Percentiles rank a stretch among this genome's conserved stretches.
Evolutionary conservation across 2,797 vertebrate genomes (phyloP).

Genomic region (Spinus olivaceus): DNA sequence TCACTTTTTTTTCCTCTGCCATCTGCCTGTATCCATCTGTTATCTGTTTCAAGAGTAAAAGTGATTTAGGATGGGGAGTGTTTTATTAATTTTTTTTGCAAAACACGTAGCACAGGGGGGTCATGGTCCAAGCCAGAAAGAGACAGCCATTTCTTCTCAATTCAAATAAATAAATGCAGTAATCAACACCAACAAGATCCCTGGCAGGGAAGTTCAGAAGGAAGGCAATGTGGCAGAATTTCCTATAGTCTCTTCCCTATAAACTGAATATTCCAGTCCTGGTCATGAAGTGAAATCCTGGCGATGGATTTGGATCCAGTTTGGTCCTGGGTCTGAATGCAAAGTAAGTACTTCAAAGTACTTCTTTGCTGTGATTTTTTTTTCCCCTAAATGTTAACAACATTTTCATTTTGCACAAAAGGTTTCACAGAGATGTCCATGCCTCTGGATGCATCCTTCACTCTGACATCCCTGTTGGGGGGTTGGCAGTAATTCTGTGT

Average conservation of each 20-base stretch:
- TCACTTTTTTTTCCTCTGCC: neutral
- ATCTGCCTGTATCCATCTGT: slow-evolving; percentile 57
- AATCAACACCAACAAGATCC: neutral
- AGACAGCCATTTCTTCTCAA: neutral
- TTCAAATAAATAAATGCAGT: neutral
- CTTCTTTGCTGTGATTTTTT: neutral
- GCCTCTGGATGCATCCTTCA: neutral
- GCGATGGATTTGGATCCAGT: neutral
- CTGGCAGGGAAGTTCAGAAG: neutral
- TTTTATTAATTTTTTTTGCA: neutral
- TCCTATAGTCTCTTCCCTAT: neutral
- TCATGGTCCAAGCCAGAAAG: neutral
- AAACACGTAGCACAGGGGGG: neutral
- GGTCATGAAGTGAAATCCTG: neutral
- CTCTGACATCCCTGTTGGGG: neutral
- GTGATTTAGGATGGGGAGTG: neutral
- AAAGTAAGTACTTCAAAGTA: neutral
- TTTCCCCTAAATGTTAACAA: neutral
- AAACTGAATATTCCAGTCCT: neutral
- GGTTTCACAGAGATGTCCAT: neutral
- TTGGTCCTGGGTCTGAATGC: neutral
- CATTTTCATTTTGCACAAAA: neutral
- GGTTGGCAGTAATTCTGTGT: neutral
- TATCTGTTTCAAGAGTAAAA: slow-evolving; percentile 13
- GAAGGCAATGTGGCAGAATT: neutral